Base-by-base conservation (phyloP, 2,888 invertebrate genomes). In the Stramonita haemastoma region DNA sequence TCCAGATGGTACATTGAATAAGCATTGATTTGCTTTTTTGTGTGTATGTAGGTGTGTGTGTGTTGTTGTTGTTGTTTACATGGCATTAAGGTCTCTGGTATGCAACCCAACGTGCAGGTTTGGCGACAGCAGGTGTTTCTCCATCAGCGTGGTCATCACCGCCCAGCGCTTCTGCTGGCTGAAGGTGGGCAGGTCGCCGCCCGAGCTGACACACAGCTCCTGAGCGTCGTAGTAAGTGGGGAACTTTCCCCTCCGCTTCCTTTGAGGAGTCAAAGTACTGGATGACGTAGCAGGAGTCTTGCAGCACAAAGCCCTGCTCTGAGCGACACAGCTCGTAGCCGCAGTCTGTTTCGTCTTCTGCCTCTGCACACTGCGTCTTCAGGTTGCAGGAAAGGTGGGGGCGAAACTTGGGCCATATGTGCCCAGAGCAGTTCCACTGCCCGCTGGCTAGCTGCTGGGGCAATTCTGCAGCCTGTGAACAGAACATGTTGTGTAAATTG, bases 351-450 rank as follows among this genome's bases (percentile, higher is more conserved):
- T 84, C 84, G 29, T 84, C 84, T 29, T 84, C 84, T 2, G 56
- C 84, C 1, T 29, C 84, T 26, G 84, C 84, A n/a, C 84, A 84
- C 57, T 84, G 56, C 29, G 84, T 84, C 36, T 26, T 84, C 17
- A 84, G n/a, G 84, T 84, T 84, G 84, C 84, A 84, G 56, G 57
- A n/a, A 26, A 84, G 84, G 56, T 84, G 84, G 13, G 32, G 56
- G 0, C 57, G 6, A 19, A 84, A 84, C 11, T 84, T 29, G 6
- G 84, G 29, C 84, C 84, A 84, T 56, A 29, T 15, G 13, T 29
- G 56, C 0, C n/a, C n/a, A 26, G 84, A 84, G 36, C 84, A 84
- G 57, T 84, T 84, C 84, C 84, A 84, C 29, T n/a, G 26, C n/a
- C 22, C 56, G 13, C 84, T 46, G 46, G 4, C 8, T 8, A 46